A percentile compares a stretch with the other conserved stretches of the same genome.
Conservation (phyloP, 2,797 vertebrate genomes). For the Spheniscus humboldti region DNA sequence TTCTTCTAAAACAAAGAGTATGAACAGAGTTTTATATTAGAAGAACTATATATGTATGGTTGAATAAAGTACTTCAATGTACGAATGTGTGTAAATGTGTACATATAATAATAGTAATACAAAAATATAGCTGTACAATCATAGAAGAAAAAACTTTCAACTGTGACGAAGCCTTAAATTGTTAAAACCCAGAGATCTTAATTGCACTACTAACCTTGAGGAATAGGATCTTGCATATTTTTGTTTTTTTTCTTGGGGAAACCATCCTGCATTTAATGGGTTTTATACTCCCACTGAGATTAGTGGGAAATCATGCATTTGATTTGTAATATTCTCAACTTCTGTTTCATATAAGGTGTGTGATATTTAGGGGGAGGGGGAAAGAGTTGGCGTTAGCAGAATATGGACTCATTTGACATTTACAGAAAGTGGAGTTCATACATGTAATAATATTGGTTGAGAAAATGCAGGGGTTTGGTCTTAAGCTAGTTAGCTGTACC, state of each 20-base stretch:
- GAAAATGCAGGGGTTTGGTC: background rate
- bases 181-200: background rate
- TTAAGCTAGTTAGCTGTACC: background rate
- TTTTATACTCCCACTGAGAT: background rate
- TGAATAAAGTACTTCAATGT: background rate
- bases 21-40: background rate
- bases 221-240: background rate
- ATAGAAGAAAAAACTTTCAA: background rate
- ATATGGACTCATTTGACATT: background rate
- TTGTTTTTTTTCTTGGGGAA: background rate
- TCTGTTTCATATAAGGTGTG: background rate
- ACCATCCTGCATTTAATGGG: background rate
- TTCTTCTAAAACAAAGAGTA: background rate
- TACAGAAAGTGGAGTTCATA: background rate
- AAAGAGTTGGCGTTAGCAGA: background rate
- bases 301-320: background rate
- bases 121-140: background rate
- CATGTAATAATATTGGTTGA: background rate
- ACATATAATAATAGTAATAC: background rate
- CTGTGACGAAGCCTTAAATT: background rate
- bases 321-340: background rate
- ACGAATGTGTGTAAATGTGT: background rate
- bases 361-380: background rate
- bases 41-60: background rate
- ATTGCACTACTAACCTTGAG: background rate